These are phyloP conservation scores for Thelaira solivaga DNA, from an alignment of 2,888 invertebrate species.

Conservation along the genomic window DNA sequence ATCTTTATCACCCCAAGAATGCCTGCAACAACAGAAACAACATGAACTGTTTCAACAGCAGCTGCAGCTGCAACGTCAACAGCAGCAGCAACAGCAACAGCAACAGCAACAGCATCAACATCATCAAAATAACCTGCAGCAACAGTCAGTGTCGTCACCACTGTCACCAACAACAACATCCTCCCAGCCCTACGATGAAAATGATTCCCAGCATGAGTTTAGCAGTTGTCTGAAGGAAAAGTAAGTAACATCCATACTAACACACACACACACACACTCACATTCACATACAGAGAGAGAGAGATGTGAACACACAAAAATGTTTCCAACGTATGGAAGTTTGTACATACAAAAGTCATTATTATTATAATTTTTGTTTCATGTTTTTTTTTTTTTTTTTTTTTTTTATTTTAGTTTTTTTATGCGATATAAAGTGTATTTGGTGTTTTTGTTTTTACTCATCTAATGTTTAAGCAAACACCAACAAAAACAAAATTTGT, in stretches of 20 bases:
- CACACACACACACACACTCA: too few species aligned
- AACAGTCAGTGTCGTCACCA: constrained; percentile 52
- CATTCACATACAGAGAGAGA: too few species aligned
- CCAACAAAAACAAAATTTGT: neutral
- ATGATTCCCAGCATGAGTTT: constrained; percentile 71
- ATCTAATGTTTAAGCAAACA: neutral
- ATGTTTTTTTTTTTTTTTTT: too few species aligned
- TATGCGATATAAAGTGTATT: constrained; percentile 47
- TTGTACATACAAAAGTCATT: neutral
- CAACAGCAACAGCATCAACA: constrained; percentile 64
- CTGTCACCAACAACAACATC: constrained; percentile 49
- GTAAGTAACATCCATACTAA: constrained; percentile 69
- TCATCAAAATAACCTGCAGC: constrained; percentile 48
- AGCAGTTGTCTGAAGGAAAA: constrained; percentile 76
- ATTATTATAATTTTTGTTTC: too few species aligned
- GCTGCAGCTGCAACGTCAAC: constrained; percentile 64
- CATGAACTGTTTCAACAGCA: constrained; percentile 72
- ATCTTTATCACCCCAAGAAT: constrained; percentile 58
- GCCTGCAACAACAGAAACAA: constrained; percentile 64
- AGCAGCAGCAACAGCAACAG: constrained; percentile 67
- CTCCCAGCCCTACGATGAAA: constrained; percentile 62
- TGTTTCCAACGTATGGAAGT: too few species aligned
- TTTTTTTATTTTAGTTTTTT: constrained; percentile 32
- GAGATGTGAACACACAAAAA: too few species aligned
- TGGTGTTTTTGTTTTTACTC: constrained; percentile 1